These are phyloP conservation scores for Elachura formosa DNA, from an alignment of 2,113 vertebrate species.

Conservation along the genomic window DNA sequence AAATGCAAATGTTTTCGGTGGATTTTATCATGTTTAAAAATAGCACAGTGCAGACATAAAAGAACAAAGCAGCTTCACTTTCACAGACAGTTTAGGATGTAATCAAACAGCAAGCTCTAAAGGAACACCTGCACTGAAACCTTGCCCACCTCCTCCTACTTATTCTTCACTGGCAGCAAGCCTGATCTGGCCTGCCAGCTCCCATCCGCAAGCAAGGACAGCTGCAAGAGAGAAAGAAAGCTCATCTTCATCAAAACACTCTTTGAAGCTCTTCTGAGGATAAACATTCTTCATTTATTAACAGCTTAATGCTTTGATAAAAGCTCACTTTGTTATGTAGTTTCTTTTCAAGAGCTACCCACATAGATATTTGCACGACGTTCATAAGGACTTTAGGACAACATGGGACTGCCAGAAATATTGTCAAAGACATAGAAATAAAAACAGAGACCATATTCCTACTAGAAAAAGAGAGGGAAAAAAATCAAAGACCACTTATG, in stretches of 20 bases:
- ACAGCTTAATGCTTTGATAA: slow-evolving; percentile 60
- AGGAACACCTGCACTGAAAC: slow-evolving; percentile 52
- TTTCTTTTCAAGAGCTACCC: slow-evolving; percentile 13
- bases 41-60: background rate
- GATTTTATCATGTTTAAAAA: slow-evolving; percentile 22
- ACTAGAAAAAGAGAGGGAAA: background rate
- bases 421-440: slow-evolving; percentile 1
- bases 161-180: slow-evolving; percentile 30
- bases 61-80: slow-evolving; percentile 24
- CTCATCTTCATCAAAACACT: slow-evolving; percentile 64
- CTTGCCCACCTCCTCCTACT: slow-evolving; percentile 1
- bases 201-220: slow-evolving; percentile 17
- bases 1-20: background rate
- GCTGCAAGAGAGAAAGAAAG: slow-evolving; percentile 51
- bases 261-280: slow-evolving; percentile 62
- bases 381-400: background rate
- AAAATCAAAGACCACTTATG: slow-evolving; percentile 35
- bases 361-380: slow-evolving; percentile 32
- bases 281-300: slow-evolving; percentile 66
- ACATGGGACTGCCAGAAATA: slow-evolving; percentile 1
- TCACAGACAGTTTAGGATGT: slow-evolving; percentile 17
- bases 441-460: background rate
- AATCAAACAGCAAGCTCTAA: slow-evolving; percentile 12
- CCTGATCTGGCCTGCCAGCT: slow-evolving; percentile 12
- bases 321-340: slow-evolving; percentile 67